Evolutionary conservation across 2,797 vertebrate species (phyloP).

Genomic region (Oceanodroma leucorhoa): DNA sequence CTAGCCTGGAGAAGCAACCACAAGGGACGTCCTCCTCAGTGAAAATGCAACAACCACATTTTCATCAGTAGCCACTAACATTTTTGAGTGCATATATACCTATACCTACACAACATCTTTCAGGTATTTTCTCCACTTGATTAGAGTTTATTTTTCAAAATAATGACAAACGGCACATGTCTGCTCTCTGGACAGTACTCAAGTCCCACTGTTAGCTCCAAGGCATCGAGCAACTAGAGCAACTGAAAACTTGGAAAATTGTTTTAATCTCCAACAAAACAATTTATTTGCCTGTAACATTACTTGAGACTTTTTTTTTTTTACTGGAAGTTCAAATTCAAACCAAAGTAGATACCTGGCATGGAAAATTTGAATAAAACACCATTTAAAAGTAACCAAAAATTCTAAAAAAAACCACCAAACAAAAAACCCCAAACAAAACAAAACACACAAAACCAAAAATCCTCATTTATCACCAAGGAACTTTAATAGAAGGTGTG

Average conservation of each 20-base stretch:
- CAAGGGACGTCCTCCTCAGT: neutral
- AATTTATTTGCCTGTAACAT: neutral
- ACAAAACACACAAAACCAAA: neutral
- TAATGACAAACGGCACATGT: accelerated
- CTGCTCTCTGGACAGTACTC: neutral
- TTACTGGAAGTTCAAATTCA: neutral
- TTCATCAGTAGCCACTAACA: neutral
- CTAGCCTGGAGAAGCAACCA: neutral
- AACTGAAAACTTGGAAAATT: neutral
- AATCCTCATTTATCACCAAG: neutral
- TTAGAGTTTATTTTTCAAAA: neutral
- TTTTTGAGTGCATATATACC: neutral
- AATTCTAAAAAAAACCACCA: too few relatives aligned
- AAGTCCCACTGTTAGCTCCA: neutral
- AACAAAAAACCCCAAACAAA: neutral
- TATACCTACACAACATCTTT: neutral
- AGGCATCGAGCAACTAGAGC: neutral
- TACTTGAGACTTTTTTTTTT: neutral
- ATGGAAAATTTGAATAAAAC: neutral
- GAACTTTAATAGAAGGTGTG: neutral
- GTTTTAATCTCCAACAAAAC: neutral
- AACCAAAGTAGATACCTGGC: neutral
- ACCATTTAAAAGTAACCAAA: neutral
- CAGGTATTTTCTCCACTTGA: neutral
- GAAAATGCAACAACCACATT: neutral